Conservation (phyloP, 1,140 invertebrate species). For the Seison nebaliae region DNA sequence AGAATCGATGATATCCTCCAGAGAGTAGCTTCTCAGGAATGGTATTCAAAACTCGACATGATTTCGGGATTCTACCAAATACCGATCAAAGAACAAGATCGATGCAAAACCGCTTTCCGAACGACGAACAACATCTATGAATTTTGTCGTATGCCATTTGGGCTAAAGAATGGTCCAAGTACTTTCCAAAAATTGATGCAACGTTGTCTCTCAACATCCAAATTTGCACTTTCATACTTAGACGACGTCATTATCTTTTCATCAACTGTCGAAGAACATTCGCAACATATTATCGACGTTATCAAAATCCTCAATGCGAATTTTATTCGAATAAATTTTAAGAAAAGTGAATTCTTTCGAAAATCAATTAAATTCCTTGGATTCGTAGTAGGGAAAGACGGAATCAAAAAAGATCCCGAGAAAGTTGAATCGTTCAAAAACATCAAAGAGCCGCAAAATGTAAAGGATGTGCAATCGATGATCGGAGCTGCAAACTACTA, state of each 20-base stretch:
- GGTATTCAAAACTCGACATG: constrained; percentile 23
- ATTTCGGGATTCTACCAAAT: constrained; percentile 21
- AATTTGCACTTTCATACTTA: no score
- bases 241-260: neutral
- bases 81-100: constrained; percentile 15
- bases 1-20: constrained; percentile 27
- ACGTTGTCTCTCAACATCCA: no score
- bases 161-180: constrained; percentile 15
- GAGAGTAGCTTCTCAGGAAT: constrained; percentile 18
- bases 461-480: neutral
- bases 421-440: neutral
- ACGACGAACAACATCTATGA: constrained; percentile 17
- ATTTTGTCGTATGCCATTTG: constrained; percentile 19
- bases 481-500: constrained; percentile 8
- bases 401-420: neutral
- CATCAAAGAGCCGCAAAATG: neutral
- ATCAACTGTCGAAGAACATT: neutral
- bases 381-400: neutral
- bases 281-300: neutral
- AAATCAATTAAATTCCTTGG: neutral
- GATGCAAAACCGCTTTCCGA: constrained; percentile 17
- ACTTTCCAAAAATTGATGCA: constrained; percentile 21
- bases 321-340: no score
- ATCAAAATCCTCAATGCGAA: no score
- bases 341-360: no score